These are phyloP conservation scores for Aphidius colemani DNA, from an alignment of 2,888 invertebrate genomes.

Conservation along the genomic window DNA sequence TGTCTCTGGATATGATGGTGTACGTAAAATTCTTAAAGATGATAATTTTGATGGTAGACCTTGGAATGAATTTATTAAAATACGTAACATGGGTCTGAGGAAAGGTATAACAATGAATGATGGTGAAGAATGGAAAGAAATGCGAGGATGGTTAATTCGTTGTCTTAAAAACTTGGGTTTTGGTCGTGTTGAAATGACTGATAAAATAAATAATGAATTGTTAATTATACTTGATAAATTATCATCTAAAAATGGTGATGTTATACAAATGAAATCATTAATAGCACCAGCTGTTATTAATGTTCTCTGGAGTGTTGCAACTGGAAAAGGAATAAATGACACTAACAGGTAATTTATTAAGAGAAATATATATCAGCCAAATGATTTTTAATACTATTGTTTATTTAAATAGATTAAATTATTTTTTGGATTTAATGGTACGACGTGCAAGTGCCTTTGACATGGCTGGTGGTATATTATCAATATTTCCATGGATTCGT, in stretches of 20 bases:
- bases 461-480: slow-evolving; percentile 66
- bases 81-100: slow-evolving; percentile 68
- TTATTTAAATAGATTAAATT: slow-evolving; percentile 40
- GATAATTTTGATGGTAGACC: slow-evolving; percentile 72
- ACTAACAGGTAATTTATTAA: slow-evolving; percentile 37
- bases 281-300: slow-evolving; percentile 68
- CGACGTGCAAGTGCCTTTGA: slow-evolving; percentile 56
- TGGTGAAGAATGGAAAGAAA: slow-evolving; percentile 65
- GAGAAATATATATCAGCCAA: not conserved
- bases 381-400: slow-evolving; percentile 5
- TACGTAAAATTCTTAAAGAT: slow-evolving; percentile 63
- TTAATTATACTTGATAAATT: slow-evolving; percentile 54
- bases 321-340: slow-evolving; percentile 55
- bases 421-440: slow-evolving; percentile 47
- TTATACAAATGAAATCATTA: slow-evolving; percentile 47
- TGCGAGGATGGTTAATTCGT: slow-evolving; percentile 64
- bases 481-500: slow-evolving; percentile 69
- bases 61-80: slow-evolving; percentile 67
- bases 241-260: slow-evolving; percentile 42
- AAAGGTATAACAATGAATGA: slow-evolving; percentile 68
- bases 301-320: slow-evolving; percentile 69
- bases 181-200: slow-evolving; percentile 64
- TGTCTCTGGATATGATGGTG: slow-evolving; percentile 63
- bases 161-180: slow-evolving; percentile 65
- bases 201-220: slow-evolving; percentile 65